Base-by-base conservation (phyloP, 2,888 invertebrate genomes). In the Nysson spinosus region DNA sequence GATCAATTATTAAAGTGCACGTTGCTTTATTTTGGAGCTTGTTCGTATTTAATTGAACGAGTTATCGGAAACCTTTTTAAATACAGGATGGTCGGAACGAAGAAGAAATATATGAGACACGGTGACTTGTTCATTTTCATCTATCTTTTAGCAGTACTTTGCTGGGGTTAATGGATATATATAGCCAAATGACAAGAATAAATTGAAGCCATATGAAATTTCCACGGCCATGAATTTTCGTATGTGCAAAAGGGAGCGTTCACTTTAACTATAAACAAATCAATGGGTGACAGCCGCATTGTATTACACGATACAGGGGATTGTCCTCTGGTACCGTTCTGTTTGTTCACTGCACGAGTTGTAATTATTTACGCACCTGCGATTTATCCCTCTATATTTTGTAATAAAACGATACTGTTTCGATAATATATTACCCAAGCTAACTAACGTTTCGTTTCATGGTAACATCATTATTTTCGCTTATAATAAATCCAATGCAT, bases 281-380 rank as follows among this genome's bases (percentile, higher is more conserved):
- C 69, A 75, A 61, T 62, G 42, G 60, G 43, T 51, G 69, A 54
- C 69, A 60, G 54, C 47, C 49, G 56, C 32, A 62, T 64, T 69
- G 62, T 47, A 64, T 72, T 75, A 60, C 47, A 52, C 56, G 44
- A 64, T 17, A 32, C 44, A n/a, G 30, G 30, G 44, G 39, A 67
- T 58, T 62, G 54, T 26, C 35, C 52, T 22, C 28, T 30, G 35
- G 58, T 64, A 47, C 69, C 19, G 44, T 69, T 60, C 58, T 57
- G 54, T 62, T 66, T 62, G 52, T 47, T 11, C 37, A 35, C 14
- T 28, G 40, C 37, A 46, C 19, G 58, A 28, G 39, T 56, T 22
- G 47, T 65, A 74, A 75, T 75, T 75, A 71, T 74, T 72, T 65
- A 54, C 51, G 37, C 72, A 72, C 54, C 56, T 62, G 64, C 47